Base-by-base conservation (phyloP, 2,888 invertebrate genomes). In the Clepsis dumicolana region DNA sequence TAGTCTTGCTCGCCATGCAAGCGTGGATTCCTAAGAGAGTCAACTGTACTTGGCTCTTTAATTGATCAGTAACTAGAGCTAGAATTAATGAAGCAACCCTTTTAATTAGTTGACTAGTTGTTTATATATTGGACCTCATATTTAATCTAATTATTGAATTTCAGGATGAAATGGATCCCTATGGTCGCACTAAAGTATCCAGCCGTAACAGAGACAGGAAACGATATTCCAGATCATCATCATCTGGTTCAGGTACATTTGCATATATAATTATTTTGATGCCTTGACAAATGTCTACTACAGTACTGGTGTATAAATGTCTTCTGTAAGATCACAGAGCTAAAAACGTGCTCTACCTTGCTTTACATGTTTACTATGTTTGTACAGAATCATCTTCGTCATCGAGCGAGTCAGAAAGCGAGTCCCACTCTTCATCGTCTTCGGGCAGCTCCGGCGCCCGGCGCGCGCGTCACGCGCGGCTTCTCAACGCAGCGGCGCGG, bases 361-460 rank as follows among this genome's bases (percentile, higher is more conserved):
- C 3, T 29, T 7, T 4, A 29, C 29, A 7, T 4, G 29, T 29
- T 7, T 7, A 4, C n/a, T 52, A 12, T 24, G 21, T 56, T 61
- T 48, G 65, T 74, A 7, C 76, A 94, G 94, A 94, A 72, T 89
- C 94, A 1, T 92, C 94, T 12, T 82, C 94, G 4, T 88, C 94
- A 32, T 92, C 94, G 0, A 93, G 91, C 70, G 94, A 91, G 70
- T 93, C 94, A 0, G 94, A 94, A 77, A 94, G 93, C 78, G 94
- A 93, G 71, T 90, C 94, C 0, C 93, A 85, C 16, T 90, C 94
- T 61, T 93, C 94, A 12, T 92, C 94, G 1, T 88, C 94, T 1
- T 92, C 93, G 50, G 91, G 92, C 70, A 93, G 92, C 70, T 94
- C 94, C 16, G 90, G 90, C 1, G 87, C 92, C 25, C 80, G 91